phyloP scores from a whole-genome alignment of 2,888 invertebrate genomes.

The Endotricha flammealis region DNA sequence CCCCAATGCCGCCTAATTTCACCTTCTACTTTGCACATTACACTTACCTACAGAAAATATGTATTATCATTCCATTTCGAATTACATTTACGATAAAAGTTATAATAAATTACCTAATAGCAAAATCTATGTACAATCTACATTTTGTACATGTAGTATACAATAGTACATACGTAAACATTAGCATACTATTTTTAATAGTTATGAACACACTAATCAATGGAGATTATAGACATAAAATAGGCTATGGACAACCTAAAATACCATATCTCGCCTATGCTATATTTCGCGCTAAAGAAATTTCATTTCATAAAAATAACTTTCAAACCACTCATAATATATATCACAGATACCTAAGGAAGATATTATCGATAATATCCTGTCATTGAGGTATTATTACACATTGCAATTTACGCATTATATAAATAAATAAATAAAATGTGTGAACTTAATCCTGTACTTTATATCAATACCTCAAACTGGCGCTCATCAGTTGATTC shows the following conservation, averaged over 20 bases:
- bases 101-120: slow-evolving; percentile 39
- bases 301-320: slow-evolving; percentile 37
- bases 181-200: slow-evolving; percentile 29
- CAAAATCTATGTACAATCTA: slow-evolving; percentile 48
- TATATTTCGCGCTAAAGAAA: slow-evolving; percentile 12
- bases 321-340: slow-evolving; percentile 41
- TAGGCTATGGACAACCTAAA: slow-evolving; percentile 12
- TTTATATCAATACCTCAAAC: slow-evolving; percentile 36
- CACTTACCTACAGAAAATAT: slow-evolving; percentile 5
- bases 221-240: slow-evolving; percentile 43
- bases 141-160: slow-evolving; percentile 52
- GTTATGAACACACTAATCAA: slow-evolving; percentile 47
- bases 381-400: slow-evolving; percentile 55
- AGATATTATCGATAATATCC: slow-evolving; percentile 56
- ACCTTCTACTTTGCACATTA: background rate
- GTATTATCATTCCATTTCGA: background rate
- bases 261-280: slow-evolving; percentile 1
- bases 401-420: slow-evolving; percentile 42
- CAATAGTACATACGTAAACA: slow-evolving; percentile 30
- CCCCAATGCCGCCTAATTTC: background rate
- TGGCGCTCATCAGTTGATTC: slow-evolving; percentile 21
- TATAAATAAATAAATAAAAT: slow-evolving; percentile 51
- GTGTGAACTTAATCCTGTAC: slow-evolving; percentile 53
- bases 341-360: slow-evolving; percentile 76
- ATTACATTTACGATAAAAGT: slow-evolving; percentile 16